Conservation (phyloP, 2,888 invertebrate genomes). For the Pheosia gnoma region DNA sequence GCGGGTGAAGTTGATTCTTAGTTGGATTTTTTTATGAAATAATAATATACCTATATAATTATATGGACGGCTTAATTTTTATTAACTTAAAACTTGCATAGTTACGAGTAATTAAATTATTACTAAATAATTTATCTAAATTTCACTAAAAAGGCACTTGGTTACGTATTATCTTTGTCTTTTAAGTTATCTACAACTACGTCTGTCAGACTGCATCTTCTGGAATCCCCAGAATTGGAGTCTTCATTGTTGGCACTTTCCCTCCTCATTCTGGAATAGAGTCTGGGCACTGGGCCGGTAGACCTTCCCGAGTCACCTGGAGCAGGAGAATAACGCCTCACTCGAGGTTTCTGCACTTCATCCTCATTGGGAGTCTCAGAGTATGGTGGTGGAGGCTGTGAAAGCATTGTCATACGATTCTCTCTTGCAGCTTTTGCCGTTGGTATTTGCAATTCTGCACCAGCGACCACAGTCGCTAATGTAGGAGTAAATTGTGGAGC, state of each 20-base stretch:
- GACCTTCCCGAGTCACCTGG: conserved; percentile 64
- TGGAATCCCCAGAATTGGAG: conserved; percentile 45
- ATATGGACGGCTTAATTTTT: conserved; percentile 60
- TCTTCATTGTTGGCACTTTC: conserved; percentile 66
- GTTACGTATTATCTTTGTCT: conserved; percentile 71
- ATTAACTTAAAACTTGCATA: conserved; percentile 33
- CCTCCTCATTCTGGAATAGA: conserved; percentile 74
- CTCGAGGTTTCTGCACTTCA: conserved; percentile 58
- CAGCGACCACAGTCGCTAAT: conserved; percentile 76
- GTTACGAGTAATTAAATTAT: conserved; percentile 36
- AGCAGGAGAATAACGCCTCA: conserved; percentile 74
- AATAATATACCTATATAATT: conserved; percentile 31
- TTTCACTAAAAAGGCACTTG: conserved; percentile 62
- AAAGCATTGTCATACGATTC: conserved; percentile 72
- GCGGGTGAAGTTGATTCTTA: background rate
- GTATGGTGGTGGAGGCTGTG: conserved; percentile 77
- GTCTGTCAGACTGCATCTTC: conserved; percentile 77
- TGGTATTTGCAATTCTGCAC: conserved; percentile 68
- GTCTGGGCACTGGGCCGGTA: conserved; percentile 71
- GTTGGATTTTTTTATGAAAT: conserved; percentile 10
- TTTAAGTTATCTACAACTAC: conserved; percentile 78
- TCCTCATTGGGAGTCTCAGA: conserved; percentile 60
- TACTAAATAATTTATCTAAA: conserved; percentile 53
- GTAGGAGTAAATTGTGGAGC: conserved; percentile 76
- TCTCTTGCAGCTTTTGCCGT: conserved; percentile 74